Base-by-base conservation (phyloP, 2,113 vertebrate species). In the Thalassarche chlororhynchos region DNA sequence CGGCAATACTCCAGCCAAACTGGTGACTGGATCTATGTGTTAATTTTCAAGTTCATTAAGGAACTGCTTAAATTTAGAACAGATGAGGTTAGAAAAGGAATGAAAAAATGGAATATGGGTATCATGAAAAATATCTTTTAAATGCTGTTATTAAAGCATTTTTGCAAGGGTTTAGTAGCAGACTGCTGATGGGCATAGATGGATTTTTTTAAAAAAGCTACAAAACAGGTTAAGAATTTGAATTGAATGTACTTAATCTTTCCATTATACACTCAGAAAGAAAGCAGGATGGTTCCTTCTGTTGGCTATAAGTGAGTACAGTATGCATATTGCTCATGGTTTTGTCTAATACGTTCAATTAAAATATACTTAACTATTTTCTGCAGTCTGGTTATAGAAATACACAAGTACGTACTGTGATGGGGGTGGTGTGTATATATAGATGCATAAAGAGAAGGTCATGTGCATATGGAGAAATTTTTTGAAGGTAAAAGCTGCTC, bases 371-470 rank as follows among this genome's bases (percentile, higher is more conserved):
- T 5, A 36, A 23, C 64, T 46, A 7, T 31, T 46, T 72, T 68
- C 60, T 54, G 46, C n/a, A 12, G 54, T 24, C 34, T 76, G 24
- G 17, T 6, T 28, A 12, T 4, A 17, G 74, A 38, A 47, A 8
- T 19, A 4, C 3, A 2, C 21, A 5, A n/a, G 57, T 25, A 17
- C n/a, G 5, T 8, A 3, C 12, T 19, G 24, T 25, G 32, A 10
- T 9, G 49, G 69, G 26, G 12, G 3, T 9, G 14, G 17, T 17
- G 29, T 20, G 29, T 23, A 14, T 55, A 8, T 12, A 18, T 3
- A 32, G 19, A 13, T 19, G 29, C 7, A 15, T 8, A 29, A 49
- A 40, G 60, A 72, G 34, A 11, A 61, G 49, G n/a, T 25, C 10
- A 1, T 4, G 24, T 38, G 55, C 16, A 5, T 4, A 10, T 5